Evolutionary conservation across 2,888 invertebrate genomes (phyloP).

Genomic region (Craniophora ligustri): DNA sequence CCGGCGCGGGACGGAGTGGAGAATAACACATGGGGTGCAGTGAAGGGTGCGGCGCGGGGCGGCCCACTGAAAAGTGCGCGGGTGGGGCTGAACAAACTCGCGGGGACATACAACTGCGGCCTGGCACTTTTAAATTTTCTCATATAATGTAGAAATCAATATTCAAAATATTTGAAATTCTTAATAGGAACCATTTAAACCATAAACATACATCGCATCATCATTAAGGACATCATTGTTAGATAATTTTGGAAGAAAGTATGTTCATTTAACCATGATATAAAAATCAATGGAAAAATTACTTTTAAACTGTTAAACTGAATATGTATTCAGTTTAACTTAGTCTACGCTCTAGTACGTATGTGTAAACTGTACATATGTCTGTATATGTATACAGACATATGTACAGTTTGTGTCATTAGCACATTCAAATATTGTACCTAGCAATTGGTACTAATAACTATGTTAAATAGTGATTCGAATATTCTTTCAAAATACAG

Average conservation of each 20-base stretch:
- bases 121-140: slow-evolving; percentile 59
- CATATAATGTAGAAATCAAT: slow-evolving; percentile 33
- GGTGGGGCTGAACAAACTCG: slow-evolving; percentile 89
- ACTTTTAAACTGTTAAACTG: no score
- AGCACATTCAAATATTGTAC: slow-evolving; percentile 31
- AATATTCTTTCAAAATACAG: slow-evolving; percentile 61
- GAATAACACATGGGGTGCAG: slow-evolving; percentile 83
- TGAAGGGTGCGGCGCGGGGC: slow-evolving; percentile 82
- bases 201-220: neutral
- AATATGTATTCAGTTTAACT: no score
- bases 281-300: no score
- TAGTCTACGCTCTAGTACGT: no score
- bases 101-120: slow-evolving; percentile 80
- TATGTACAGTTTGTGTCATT: slow-evolving; percentile 11
- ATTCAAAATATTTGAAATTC: slow-evolving; percentile 12
- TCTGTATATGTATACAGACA: no score
- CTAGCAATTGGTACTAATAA: slow-evolving; percentile 26
- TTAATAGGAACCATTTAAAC: neutral
- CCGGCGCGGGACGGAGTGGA: slow-evolving; percentile 84
- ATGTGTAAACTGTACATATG: no score
- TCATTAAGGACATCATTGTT: no score
- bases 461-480: slow-evolving; percentile 43
- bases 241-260: no score
- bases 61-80: slow-evolving; percentile 88
- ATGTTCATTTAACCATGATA: no score